These are phyloP conservation scores for Sarcoramphus papa DNA, from an alignment of 2,797 vertebrate genomes.

Conservation along the genomic window DNA sequence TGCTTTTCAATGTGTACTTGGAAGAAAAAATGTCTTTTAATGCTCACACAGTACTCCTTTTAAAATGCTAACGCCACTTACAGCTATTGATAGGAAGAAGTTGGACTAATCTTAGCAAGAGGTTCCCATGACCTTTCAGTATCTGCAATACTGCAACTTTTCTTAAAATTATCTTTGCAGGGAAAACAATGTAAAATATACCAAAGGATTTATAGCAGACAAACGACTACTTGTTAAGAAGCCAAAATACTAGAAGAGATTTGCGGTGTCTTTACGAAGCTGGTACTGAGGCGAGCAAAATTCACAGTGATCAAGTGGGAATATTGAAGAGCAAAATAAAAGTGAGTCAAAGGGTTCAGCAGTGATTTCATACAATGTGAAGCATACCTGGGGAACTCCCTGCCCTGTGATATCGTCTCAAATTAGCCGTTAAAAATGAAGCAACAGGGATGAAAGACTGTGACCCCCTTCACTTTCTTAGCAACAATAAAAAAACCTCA, in stretches of 20 bases:
- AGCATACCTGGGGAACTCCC: not conserved
- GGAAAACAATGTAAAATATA: not conserved
- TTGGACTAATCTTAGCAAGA: constrained; percentile 29
- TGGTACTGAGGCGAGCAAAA: not conserved
- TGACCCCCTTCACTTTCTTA: not conserved
- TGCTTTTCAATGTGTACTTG: constrained; percentile 31
- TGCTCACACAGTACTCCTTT: constrained; percentile 42
- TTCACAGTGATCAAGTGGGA: not conserved
- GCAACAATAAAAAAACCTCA: not conserved
- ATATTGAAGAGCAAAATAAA: not conserved
- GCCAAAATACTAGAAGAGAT: not conserved
- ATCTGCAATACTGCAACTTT: not conserved
- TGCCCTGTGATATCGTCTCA: not conserved
- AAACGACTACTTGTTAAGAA: not conserved
- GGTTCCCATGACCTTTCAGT: constrained; percentile 62
- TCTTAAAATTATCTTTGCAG: constrained; percentile 1
- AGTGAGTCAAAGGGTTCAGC: not conserved
- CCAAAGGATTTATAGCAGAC: not conserved
- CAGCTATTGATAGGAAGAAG: constrained; percentile 20
- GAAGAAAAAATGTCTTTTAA: constrained; percentile 26
- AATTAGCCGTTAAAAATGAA: not conserved
- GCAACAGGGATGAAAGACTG: not conserved
- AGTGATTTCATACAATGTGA: not conserved
- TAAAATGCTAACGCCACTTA: constrained; percentile 29
- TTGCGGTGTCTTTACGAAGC: not conserved